phyloP scores from a whole-genome alignment of 2,113 vertebrate genomes.

The Thunnus maccoyii region DNA sequence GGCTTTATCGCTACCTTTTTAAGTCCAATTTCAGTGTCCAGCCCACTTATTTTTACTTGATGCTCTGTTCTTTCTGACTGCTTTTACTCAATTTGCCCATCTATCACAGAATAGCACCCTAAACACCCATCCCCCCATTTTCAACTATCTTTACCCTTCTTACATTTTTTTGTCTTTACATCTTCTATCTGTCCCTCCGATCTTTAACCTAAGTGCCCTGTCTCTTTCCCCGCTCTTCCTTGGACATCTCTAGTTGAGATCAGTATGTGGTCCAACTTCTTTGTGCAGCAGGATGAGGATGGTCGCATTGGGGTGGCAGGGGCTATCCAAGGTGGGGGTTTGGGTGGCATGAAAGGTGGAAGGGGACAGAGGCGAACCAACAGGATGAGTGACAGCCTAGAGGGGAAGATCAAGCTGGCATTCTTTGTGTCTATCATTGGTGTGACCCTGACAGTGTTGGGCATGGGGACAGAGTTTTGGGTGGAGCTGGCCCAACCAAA shows the following conservation, averaged over 20 bases:
- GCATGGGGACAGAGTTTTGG: constrained; percentile 94
- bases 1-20: constrained; percentile 41
- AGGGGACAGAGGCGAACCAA: constrained; percentile 76
- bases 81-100: constrained; percentile 22
- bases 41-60: constrained; percentile 34
- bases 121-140: background rate
- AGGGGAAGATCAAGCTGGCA: constrained; percentile 90
- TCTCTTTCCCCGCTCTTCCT: background rate
- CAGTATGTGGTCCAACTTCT: constrained; percentile 93
- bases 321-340: constrained; percentile 63
- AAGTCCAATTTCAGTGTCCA: constrained; percentile 48
- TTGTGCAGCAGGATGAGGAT: constrained; percentile 88
- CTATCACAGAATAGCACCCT: constrained; percentile 18
- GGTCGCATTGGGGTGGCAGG: constrained; percentile 76
- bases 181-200: constrained; percentile 7
- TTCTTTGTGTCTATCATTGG: constrained; percentile 87
- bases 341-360: constrained; percentile 65
- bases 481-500: constrained; percentile 90
- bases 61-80: constrained; percentile 6
- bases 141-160: background rate
- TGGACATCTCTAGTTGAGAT: constrained; percentile 11
- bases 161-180: background rate
- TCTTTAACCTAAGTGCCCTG: background rate
- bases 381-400: constrained; percentile 87
- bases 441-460: constrained; percentile 88